Conservation (phyloP, 2,113 vertebrate genomes). For the Antennarius striatus region DNA sequence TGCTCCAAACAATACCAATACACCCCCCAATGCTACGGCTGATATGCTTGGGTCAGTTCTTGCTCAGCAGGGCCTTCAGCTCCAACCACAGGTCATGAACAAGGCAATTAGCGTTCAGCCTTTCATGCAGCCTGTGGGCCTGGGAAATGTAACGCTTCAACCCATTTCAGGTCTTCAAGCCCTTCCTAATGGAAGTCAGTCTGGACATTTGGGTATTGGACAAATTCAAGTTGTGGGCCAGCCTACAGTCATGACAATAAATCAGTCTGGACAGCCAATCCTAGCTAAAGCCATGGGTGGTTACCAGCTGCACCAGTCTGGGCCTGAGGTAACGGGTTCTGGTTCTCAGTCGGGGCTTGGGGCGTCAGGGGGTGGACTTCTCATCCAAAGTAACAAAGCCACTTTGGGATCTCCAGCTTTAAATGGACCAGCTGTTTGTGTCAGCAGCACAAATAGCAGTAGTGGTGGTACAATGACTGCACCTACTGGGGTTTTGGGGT, state of each 20-base stretch:
- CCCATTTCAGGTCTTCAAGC: slow-evolving; percentile 90
- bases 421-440: slow-evolving; percentile 78
- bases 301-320: slow-evolving; percentile 87
- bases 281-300: slow-evolving; percentile 89
- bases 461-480: slow-evolving; percentile 71
- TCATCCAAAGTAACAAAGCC: slow-evolving; percentile 88
- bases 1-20: slow-evolving; percentile 60
- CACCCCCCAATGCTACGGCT: slow-evolving; percentile 70
- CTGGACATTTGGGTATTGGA: slow-evolving; percentile 87
- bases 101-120: slow-evolving; percentile 94
- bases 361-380: slow-evolving; percentile 82
- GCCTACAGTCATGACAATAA: slow-evolving; percentile 94
- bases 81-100: slow-evolving; percentile 92
- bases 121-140: slow-evolving; percentile 90
- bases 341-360: slow-evolving; percentile 79
- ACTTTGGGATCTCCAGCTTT: slow-evolving; percentile 85
- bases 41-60: slow-evolving; percentile 91
- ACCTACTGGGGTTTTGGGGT: slow-evolving; percentile 76
- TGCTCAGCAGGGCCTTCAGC: slow-evolving; percentile 88
- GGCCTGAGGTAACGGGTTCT: slow-evolving; percentile 77
- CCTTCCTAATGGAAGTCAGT: slow-evolving; percentile 89
- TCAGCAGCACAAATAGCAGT: slow-evolving; percentile 75
- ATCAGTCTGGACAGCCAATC: slow-evolving; percentile 88
- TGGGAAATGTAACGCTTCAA: slow-evolving; percentile 95
- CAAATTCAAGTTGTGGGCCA: slow-evolving; percentile 96